Evolutionary conservation across 2,888 invertebrate species (phyloP), one percentile per base, ranked within the genome.

Genomic region (Nephrotoma guestfalica): DNA sequence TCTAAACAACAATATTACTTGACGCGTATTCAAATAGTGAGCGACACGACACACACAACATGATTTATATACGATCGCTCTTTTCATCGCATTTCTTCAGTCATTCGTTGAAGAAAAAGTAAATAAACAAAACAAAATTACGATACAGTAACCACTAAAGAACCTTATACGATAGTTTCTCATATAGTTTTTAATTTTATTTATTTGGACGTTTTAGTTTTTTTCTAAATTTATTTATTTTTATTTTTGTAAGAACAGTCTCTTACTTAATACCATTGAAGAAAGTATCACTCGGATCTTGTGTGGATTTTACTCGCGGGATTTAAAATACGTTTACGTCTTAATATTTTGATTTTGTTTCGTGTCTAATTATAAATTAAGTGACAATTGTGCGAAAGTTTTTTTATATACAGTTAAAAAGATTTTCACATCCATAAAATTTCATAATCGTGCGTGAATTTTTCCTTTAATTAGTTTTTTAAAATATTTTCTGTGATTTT

Each of bases 121-220:
- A 84, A 84, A 84, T 84, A 84, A 84, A 84, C n/a, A 84, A 84
- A 41, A 83, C 4, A 57, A 71, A 71, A 18, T 71, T 71, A 71
- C 71, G 71, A 71, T 84, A 84, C 84, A 84, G 84, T 84, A 84
- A 84, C 84, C 41, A 41, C 84, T 84, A 84, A 84, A 84, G 42
- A 84, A 41, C 84, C 15, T 84, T 84, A 84, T 30, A 30, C 30
- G 30, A 30, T 84, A 41, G 84, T 84, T 41, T 84, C 41, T 41
- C 0, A 13, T 83, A 84, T 84, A 41, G 41, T 41, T 84, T 71
- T 71, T 71, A 71, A 71, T 71, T 84, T 30, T 30, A 47, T 47
- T 47, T 47, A 47, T 47, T 84, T 84, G 71, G 71, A 71, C 71
- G 71, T 18, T 71, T 71, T 30, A 71, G 18, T 84, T 84, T 84